phyloP scores from a whole-genome alignment of 1,140 invertebrate species.

The Sminthurides bifidus region DNA sequence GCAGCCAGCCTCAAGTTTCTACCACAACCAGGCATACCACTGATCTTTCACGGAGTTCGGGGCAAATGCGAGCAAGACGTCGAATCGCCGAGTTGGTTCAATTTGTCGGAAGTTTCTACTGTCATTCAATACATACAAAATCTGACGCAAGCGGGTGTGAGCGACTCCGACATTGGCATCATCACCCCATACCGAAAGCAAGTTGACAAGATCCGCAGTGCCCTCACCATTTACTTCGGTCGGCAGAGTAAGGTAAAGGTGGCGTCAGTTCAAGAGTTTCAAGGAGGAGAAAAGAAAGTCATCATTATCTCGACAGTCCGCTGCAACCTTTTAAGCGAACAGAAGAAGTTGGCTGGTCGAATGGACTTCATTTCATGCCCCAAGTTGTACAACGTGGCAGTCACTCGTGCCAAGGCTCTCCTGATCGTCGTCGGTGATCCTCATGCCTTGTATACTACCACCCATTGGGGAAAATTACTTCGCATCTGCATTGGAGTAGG shows the following conservation, averaged over 20 bases:
- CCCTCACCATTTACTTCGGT: conserved; percentile 43
- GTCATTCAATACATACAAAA: conserved; percentile 47
- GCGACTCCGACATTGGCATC: conserved; percentile 67
- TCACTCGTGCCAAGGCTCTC: conserved; percentile 66
- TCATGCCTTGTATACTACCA: conserved; percentile 53
- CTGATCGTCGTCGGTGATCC: conserved; percentile 75
- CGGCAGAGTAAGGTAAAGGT: conserved; percentile 62
- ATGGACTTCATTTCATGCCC: conserved; percentile 65
- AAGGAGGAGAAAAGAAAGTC: conserved; percentile 76
- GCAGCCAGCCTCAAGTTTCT: conserved; percentile 31
- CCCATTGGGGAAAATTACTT: conserved; percentile 58
- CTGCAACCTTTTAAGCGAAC: conserved; percentile 39
- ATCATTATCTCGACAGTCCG: conserved; percentile 80
- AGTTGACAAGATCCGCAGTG: conserved; percentile 55
- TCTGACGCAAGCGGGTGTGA: conserved; percentile 52
- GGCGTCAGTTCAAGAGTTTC: conserved; percentile 91
- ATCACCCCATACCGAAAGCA: conserved; percentile 89
- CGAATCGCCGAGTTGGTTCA: conserved; percentile 81
- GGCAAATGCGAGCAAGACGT: conserved; percentile 58
- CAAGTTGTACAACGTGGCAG: conserved; percentile 72
- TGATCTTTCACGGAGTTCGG: conserved; percentile 70
- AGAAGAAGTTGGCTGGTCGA: conserved; percentile 43
- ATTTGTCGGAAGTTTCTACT: conserved; percentile 65
- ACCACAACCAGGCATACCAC: conserved; percentile 37
- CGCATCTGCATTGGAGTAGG: conserved; percentile 49